Conservation (phyloP, 2,113 vertebrate genomes). For the Arvicanthis niloticus region DNA sequence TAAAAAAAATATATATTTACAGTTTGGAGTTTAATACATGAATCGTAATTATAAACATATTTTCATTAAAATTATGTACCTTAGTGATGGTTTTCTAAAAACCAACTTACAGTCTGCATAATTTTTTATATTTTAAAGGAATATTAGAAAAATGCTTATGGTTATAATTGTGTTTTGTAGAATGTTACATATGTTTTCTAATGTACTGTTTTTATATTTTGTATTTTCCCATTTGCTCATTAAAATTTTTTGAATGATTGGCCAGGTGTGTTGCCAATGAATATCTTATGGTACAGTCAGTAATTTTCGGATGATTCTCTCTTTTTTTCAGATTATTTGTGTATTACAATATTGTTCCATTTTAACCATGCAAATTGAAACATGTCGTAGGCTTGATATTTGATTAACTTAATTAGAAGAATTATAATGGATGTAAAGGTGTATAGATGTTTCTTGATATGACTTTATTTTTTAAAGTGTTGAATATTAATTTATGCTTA, state of each 20-base stretch:
- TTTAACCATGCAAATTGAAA: conserved; percentile 14
- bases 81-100: conserved; percentile 32
- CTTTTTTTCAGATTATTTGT: not conserved
- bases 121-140: conserved; percentile 14
- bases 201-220: not conserved
- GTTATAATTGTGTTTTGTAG: not conserved
- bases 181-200: not conserved
- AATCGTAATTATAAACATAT: not conserved
- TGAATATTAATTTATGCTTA: not conserved
- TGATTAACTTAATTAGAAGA: conserved; percentile 17
- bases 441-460: not conserved
- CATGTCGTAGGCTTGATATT: not conserved
- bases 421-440: not conserved
- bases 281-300: not conserved
- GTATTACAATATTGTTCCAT: not conserved
- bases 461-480: not conserved
- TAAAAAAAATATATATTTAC: conserved; percentile 19
- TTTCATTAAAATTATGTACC: conserved; percentile 2
- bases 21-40: not conserved
- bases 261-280: not conserved
- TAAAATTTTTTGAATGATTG: conserved; percentile 37
- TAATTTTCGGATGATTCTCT: not conserved
- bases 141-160: not conserved
- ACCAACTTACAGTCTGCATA: not conserved
- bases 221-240: not conserved